Evolutionary conservation across 2,113 vertebrate genomes (phyloP).

Genomic region (Alces alces): DNA sequence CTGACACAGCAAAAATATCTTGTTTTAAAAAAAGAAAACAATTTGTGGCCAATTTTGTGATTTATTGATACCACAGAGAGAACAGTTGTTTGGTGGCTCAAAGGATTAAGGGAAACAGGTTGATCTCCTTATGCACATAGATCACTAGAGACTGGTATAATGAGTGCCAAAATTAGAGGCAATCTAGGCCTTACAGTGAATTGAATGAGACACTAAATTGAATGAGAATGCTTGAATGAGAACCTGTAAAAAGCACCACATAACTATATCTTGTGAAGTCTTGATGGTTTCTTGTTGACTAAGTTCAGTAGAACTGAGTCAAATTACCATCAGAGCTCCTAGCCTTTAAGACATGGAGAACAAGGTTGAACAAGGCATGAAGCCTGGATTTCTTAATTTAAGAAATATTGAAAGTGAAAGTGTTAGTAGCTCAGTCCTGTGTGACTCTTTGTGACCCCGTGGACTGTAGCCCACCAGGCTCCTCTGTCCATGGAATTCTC

Average conservation of each 20-base stretch:
- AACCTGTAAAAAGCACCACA: neutral
- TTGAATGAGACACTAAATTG: neutral
- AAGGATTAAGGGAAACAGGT: neutral
- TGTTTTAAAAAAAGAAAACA: neutral
- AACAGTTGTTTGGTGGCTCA: neutral
- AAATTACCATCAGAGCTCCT: neutral
- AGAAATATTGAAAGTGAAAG: neutral
- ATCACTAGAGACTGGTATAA: neutral
- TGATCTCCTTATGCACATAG: neutral
- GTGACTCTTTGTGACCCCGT: neutral
- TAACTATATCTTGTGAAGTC: neutral
- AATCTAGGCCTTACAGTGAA: neutral
- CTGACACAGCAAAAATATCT: neutral
- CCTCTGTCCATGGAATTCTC: neutral
- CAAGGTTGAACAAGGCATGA: neutral
- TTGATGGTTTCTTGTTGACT: neutral
- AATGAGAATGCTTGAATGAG: neutral
- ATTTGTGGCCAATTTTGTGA: neutral
- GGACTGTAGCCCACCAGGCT: neutral
- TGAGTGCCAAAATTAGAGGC: neutral
- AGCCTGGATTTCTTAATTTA: neutral
- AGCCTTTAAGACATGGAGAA: neutral
- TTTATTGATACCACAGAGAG: neutral
- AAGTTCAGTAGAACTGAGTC: neutral
- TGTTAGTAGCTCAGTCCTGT: neutral